Evolutionary conservation across 2,113 vertebrate species (phyloP), one percentile per base, ranked within the genome.

Genomic region (Hippocampus guttulatus): DNA sequence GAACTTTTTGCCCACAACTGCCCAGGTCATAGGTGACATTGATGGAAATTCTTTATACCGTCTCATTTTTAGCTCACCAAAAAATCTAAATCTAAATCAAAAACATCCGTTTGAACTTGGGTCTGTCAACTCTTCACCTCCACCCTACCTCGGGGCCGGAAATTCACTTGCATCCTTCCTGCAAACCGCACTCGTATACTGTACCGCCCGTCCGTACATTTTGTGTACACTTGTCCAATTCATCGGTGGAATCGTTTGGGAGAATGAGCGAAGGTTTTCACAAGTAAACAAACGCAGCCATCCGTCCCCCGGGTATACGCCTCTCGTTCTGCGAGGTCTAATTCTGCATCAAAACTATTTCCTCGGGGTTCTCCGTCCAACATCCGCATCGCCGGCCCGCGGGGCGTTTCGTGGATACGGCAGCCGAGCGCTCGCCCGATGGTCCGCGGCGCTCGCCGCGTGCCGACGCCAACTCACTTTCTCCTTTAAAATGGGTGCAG

Each of bases 261-360:
- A 86, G 81, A 85, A 70, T 78, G 73, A 87, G 84, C 8, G 81
- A 71, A 64, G 61, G 33, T 77, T 89, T 87, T 88, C 76, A 77
- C 75, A 78, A 86, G 73, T 83, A 81, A 74, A 87, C 81, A 87
- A 87, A 85, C 75, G 78, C 84, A 90, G 80, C 87, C 87, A 82
- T 84, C 75, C 64, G 81, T 84, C 79, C 82, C 80, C 73, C 64
- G 75, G 83, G 82, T 84, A 81, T 69, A 68, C 9, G 9, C 58
- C 69, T 77, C 57, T 78, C 75, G 84, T 85, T 80, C 84, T 78
- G 82, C 74, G 84, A 88, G 88, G 78, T 84, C 74, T 90, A 18
- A 49, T 49, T 90, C 88, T 90, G 81, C 84, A 88, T 70, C 74
- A 78, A 82, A 75, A 69, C 72, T 76, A 82, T 85, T 88, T 81